Percentiles rank a stretch among this genome's conserved stretches.
Conservation (phyloP, 1,140 invertebrate species). For the Ectropis grisescens region DNA sequence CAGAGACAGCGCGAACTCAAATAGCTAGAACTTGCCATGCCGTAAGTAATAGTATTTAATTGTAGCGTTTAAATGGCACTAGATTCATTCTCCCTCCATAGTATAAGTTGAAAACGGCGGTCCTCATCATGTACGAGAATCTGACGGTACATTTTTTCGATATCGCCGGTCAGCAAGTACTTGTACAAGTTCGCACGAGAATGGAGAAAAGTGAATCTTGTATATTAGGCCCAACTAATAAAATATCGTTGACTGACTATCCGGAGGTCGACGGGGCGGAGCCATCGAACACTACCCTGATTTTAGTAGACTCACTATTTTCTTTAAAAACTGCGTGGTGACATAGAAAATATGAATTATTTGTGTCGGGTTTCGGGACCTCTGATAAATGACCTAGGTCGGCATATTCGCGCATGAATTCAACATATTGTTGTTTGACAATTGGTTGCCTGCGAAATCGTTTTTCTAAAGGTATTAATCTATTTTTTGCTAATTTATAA, state of each 20-base stretch:
- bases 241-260: constrained; percentile 10
- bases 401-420: constrained; percentile 15
- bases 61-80: constrained; percentile 21
- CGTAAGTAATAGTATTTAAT: constrained; percentile 21
- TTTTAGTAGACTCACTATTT: constrained; percentile 12
- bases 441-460: constrained; percentile 20
- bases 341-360: constrained; percentile 3
- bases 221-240: constrained; percentile 7
- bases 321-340: constrained; percentile 14
- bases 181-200: constrained; percentile 5
- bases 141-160: constrained; percentile 10
- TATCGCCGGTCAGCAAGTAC: too few species aligned
- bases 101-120: constrained; percentile 28
- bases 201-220: constrained; percentile 13
- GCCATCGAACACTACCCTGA: constrained; percentile 13
- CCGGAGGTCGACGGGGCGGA: constrained; percentile 7
- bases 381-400: constrained; percentile 12
- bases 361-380: neutral
- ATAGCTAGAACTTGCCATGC: constrained; percentile 7
- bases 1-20: constrained; percentile 7
- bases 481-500: constrained; percentile 17
- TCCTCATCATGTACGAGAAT: constrained; percentile 2
- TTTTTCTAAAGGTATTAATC: constrained; percentile 24
- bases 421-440: constrained; percentile 10
- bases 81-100: constrained; percentile 29